Conservation (phyloP, 2,113 vertebrate genomes). For the Chionomys nivalis region DNA sequence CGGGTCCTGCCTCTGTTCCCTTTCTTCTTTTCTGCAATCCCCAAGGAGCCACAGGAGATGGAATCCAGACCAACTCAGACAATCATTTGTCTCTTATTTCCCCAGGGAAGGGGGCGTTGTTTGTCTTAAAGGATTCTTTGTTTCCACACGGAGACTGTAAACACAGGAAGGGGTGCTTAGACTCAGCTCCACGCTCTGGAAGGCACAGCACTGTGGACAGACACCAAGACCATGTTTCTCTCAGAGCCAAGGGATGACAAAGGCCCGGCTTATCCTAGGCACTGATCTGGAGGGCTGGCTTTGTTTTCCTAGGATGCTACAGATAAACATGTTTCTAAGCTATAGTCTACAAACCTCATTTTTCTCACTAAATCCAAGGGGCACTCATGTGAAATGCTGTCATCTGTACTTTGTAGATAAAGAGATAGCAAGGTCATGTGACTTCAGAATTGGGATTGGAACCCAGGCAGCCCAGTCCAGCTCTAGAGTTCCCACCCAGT, state of each 20-base stretch:
- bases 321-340: neutral
- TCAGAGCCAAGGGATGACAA: neutral
- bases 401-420: neutral
- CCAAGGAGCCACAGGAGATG: conserved; percentile 11
- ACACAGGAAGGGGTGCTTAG: neutral
- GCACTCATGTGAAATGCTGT: neutral
- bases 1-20: neutral
- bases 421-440: neutral
- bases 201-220: neutral
- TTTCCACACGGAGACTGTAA: neutral
- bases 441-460: neutral
- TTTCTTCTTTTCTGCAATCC: neutral
- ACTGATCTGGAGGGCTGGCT: neutral
- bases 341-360: neutral
- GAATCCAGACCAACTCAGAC: conserved; percentile 46
- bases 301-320: conserved; percentile 3
- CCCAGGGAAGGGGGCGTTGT: neutral
- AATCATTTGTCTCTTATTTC: conserved; percentile 62
- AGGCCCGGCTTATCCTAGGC: neutral
- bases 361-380: neutral
- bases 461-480: neutral
- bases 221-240: neutral
- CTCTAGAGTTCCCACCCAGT: neutral
- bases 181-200: neutral
- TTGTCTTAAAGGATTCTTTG: conserved; percentile 49